Evolutionary conservation across 2,888 invertebrate genomes (phyloP).

Genomic region (Ennomos quercinarius): DNA sequence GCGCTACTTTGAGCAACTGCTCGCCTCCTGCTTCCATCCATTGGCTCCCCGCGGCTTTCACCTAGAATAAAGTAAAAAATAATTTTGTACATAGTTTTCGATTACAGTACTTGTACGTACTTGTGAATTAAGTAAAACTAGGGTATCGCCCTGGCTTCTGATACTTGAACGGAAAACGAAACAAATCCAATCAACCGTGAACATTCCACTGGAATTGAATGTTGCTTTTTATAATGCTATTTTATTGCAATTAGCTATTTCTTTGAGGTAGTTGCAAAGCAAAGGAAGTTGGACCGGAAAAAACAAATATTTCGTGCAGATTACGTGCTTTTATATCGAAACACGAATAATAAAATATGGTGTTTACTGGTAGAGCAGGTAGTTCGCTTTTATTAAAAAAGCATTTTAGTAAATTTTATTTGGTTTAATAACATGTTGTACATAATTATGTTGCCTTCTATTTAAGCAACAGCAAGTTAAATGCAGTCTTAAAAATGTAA

Average conservation of each 20-base stretch:
- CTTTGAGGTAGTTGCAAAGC: constrained; percentile 32
- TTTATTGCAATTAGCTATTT: constrained; percentile 47
- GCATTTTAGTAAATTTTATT: no score
- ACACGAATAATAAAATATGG: constrained; percentile 12
- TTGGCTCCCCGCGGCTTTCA: no score
- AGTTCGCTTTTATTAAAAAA: neutral
- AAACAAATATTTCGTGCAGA: constrained; percentile 26
- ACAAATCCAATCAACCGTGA: constrained; percentile 74
- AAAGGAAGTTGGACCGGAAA: constrained; percentile 26
- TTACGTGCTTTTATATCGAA: constrained; percentile 15
- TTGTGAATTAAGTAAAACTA: constrained; percentile 12
- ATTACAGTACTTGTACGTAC: neutral
- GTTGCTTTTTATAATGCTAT: constrained; percentile 54
- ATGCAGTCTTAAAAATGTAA: neutral
- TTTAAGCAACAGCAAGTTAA: neutral
- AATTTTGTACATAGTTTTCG: no score
- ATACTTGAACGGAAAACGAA: constrained; percentile 61
- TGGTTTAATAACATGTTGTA: no score
- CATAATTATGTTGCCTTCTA: no score
- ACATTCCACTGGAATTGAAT: constrained; percentile 53
- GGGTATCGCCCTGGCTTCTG: constrained; percentile 22
- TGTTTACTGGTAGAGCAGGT: constrained; percentile 16
- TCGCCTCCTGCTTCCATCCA: no score
- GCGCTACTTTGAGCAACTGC: no score
- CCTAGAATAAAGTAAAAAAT: no score